Evolutionary conservation across 2,888 invertebrate species (phyloP).

Genomic region (Pardosa pseudoannulata): DNA sequence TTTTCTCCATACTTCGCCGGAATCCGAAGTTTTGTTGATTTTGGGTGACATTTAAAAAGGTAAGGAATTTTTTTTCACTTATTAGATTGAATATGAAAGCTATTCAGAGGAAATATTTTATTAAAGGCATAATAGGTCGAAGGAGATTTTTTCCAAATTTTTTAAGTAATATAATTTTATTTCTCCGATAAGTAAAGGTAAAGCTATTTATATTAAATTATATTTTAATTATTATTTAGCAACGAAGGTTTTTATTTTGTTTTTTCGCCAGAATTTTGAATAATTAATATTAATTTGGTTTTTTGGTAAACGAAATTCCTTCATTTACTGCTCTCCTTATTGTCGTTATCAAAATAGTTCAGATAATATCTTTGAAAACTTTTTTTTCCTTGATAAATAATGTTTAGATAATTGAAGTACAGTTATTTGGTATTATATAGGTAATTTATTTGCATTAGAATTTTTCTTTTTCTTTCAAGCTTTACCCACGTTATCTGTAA

Average conservation of each 20-base stretch:
- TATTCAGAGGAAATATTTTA: slow-evolving; percentile 10
- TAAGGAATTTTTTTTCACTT: slow-evolving; percentile 18
- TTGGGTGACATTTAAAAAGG: slow-evolving; percentile 44
- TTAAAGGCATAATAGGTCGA: slow-evolving; percentile 6
- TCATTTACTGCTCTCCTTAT: not conserved
- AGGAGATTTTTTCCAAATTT: not conserved
- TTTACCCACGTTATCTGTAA: too few species aligned
- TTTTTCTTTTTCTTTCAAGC: not conserved
- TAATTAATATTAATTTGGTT: slow-evolving; percentile 15
- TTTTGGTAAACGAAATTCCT: not conserved
- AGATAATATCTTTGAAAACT: not conserved
- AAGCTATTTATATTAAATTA: slow-evolving; percentile 7
- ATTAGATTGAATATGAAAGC: slow-evolving; percentile 15
- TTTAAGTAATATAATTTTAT: slow-evolving; percentile 8
- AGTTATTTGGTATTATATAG: not conserved
- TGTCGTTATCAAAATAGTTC: not conserved
- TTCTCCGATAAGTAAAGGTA: not conserved
- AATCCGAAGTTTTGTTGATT: slow-evolving; percentile 46
- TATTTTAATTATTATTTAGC: slow-evolving; percentile 17
- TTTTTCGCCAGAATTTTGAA: not conserved
- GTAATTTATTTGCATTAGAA: not conserved
- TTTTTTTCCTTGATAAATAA: not conserved
- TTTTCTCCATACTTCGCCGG: slow-evolving; percentile 13
- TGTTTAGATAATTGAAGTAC: not conserved
- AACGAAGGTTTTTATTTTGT: not conserved